phyloP scores from a whole-genome alignment of 2,888 invertebrate genomes.

The Eumacrocentrus americanus region DNA sequence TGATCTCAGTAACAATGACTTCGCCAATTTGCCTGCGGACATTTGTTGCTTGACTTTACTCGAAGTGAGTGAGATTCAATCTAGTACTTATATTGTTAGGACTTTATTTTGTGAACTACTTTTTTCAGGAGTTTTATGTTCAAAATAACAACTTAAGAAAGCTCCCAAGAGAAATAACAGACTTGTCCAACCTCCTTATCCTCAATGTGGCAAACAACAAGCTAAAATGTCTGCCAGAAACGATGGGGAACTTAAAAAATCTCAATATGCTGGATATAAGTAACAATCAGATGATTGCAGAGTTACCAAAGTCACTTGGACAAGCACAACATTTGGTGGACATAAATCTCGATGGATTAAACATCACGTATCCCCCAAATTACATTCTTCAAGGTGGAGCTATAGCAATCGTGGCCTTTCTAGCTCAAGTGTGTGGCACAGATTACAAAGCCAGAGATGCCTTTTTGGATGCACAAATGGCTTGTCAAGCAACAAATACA shows the following conservation, averaged over 20 bases:
- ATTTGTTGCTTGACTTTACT: conserved; percentile 72
- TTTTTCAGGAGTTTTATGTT: conserved; percentile 77
- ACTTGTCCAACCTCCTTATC: conserved; percentile 69
- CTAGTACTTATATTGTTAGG: no score
- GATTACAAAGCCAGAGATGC: conserved; percentile 56
- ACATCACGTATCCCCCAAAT: conserved; percentile 71
- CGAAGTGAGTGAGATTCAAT: conserved; percentile 65
- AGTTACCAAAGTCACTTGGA: conserved; percentile 71
- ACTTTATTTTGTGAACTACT: no score
- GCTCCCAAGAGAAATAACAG: conserved; percentile 73
- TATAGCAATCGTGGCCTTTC: conserved; percentile 64
- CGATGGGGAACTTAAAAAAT: conserved; percentile 69
- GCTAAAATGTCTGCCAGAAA: conserved; percentile 69
- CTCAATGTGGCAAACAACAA: conserved; percentile 76
- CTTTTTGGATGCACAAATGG: conserved; percentile 25
- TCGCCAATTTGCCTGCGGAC: conserved; percentile 69
- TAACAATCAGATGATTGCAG: conserved; percentile 67
- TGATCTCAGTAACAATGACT: conserved; percentile 72
- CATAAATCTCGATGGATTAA: conserved; percentile 69
- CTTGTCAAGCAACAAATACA: background rate
- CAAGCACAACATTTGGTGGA: conserved; percentile 68
- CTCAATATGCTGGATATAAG: conserved; percentile 69
- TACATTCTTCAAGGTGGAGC: conserved; percentile 69
- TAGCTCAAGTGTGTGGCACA: conserved; percentile 61
- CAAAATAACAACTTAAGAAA: conserved; percentile 74